Percentiles rank a stretch among this genome's conserved stretches.
These are phyloP conservation scores for Rallus limicola DNA, from an alignment of 2,113 vertebrate species.

Conservation along the genomic window DNA sequence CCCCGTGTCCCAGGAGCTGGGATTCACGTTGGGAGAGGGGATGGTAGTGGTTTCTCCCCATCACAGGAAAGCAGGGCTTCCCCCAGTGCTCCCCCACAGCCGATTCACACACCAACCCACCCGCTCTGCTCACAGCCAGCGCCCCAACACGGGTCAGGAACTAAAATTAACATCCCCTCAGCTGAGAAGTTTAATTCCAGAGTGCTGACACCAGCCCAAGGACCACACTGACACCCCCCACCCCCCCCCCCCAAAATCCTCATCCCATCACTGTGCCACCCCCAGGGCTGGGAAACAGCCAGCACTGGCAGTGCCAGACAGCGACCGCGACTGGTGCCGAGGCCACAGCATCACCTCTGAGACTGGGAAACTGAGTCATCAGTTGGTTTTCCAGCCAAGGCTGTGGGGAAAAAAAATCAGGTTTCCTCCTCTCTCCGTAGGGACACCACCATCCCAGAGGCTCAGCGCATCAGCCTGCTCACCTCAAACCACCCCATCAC, in stretches of 20 bases:
- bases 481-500: background rate
- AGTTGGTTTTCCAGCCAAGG: background rate
- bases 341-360: background rate
- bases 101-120: rapidly evolving
- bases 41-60: background rate
- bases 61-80: background rate
- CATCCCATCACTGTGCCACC: background rate
- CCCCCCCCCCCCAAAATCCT: no score
- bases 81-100: background rate
- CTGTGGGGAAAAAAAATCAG: rapidly evolving
- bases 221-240: rapidly evolving
- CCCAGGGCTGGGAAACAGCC: background rate
- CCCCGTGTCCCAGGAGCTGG: background rate
- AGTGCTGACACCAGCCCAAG: background rate
- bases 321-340: background rate
- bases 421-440: background rate
- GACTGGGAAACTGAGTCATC: background rate
- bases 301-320: background rate
- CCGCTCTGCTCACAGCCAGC: background rate
- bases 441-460: background rate
- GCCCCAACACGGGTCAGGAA: background rate
- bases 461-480: background rate
- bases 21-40: no score
- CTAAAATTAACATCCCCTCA: background rate
- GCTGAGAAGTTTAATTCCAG: background rate